Base-by-base conservation (phyloP, 2,113 vertebrate species). In the Rhinoptilus africanus region DNA sequence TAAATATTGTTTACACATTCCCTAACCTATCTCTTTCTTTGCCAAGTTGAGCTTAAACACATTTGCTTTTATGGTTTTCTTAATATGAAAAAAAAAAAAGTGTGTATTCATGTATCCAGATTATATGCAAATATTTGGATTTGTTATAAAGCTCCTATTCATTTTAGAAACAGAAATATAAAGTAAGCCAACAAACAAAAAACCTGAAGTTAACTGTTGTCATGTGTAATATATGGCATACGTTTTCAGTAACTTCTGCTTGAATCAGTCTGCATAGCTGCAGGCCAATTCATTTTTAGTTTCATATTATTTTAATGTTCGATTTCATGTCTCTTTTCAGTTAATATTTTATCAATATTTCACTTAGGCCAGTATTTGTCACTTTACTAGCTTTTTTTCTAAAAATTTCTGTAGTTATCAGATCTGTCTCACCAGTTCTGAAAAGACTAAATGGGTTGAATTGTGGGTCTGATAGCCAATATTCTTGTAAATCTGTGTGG, bases 1-100 rank as follows among this genome's bases (percentile, higher is more conserved):
- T 92, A 96, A 96, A 90, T 90, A 97, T 83, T 91, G 85, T 93
- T 96, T 97, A 22, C 88, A 85, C 56, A 76, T 96, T 97, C 59
- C 54, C 45, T 96, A 86, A 72, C 21, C 75, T 69, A 59, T 71
- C 43, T 81, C 39, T 48, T 92, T 57, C 39, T 83, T 71, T 88
- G 66, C 51, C 71, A 93, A 93, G 37, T 2, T 86, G 27, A 94
- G 50, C 20, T 93, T 92, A 63, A 92, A 89, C 19, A 34, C 12
- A 56, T 76, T 88, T 62, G 9, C 28, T 86, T 75, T 15, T 37
- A 26, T 60, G n/a, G 0, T 43, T 95, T 89, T 88, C 47, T 84
- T 88, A 53, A 76, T 43, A 23, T 66, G 54, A 57, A 85, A 77
- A 57, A 67, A 56, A 85, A 74, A 51, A 74, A 48, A 26, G 0